Evolutionary conservation across 2,797 vertebrate genomes (phyloP).

Genomic region (Lemur catta): DNA sequence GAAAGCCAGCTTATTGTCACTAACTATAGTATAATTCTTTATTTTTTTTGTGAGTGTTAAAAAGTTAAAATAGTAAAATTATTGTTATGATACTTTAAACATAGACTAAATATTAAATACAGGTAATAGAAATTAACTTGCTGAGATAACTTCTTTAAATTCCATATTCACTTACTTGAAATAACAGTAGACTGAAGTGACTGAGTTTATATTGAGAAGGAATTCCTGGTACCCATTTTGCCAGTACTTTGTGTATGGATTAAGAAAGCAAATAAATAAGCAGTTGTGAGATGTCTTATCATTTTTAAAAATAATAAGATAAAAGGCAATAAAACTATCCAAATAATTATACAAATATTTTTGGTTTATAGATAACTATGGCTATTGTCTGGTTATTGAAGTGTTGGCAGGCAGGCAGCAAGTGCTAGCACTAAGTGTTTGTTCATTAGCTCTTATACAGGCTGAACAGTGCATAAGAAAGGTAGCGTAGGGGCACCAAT

Average conservation of each 20-base stretch:
- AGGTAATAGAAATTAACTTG: background rate
- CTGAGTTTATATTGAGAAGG: background rate
- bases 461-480: background rate
- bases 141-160: background rate
- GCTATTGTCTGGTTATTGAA: background rate
- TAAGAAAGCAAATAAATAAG: background rate
- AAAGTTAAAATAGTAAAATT: background rate
- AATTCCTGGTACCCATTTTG: background rate
- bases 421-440: background rate
- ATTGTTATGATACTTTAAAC: background rate
- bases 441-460: background rate
- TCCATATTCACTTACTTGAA: background rate
- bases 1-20: background rate
- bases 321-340: background rate
- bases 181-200: background rate
- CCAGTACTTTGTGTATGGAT: background rate
- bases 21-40: background rate
- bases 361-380: background rate
- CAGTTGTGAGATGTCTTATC: background rate
- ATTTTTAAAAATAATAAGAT: background rate
- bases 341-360: background rate
- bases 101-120: background rate
- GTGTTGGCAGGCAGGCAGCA: background rate
- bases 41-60: background rate
- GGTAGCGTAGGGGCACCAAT: too few species aligned